These are phyloP conservation scores for Aspidoscelis tigris DNA, from an alignment of 2,113 vertebrate species.

Conservation along the genomic window DNA sequence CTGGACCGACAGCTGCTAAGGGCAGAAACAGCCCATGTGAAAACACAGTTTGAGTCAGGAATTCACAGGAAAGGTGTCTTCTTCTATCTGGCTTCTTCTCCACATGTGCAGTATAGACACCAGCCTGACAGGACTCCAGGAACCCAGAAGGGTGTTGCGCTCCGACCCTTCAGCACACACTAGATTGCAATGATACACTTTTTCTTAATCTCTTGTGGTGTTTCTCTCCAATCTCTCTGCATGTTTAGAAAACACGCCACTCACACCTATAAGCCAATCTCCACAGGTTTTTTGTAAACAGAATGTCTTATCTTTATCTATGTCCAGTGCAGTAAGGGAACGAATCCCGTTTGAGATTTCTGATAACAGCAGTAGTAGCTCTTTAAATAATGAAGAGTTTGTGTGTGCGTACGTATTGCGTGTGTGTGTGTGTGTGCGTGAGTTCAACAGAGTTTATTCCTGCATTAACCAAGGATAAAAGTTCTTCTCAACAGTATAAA, in stretches of 20 bases:
- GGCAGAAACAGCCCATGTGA: too few relatives aligned
- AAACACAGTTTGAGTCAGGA: too few relatives aligned
- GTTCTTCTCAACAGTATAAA: too few relatives aligned
- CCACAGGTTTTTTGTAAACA: constrained; percentile 49
- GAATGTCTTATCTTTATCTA: constrained; percentile 15
- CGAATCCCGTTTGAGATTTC: constrained; percentile 33
- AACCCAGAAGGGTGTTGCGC: background rate
- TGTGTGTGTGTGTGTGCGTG: too few relatives aligned
- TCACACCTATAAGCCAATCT: constrained; percentile 43
- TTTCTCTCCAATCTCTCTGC: background rate
- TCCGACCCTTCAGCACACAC: background rate
- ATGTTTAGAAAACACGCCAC: background rate
- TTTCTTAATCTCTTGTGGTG: background rate
- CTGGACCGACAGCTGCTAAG: too few relatives aligned
- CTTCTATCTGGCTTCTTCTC: too few relatives aligned
- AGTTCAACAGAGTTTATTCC: background rate
- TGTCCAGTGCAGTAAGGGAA: constrained; percentile 56
- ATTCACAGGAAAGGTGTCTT: background rate
- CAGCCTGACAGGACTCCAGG: background rate
- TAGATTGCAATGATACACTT: background rate
- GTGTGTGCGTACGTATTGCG: too few relatives aligned
- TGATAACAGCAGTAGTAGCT: background rate
- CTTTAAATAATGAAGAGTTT: background rate
- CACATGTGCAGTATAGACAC: background rate
- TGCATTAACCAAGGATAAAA: background rate